Percentiles rank a stretch among this genome's conserved stretches.
phyloP scores from a whole-genome alignment of 2,113 vertebrate species.

The Chloropsis hardwickii region DNA sequence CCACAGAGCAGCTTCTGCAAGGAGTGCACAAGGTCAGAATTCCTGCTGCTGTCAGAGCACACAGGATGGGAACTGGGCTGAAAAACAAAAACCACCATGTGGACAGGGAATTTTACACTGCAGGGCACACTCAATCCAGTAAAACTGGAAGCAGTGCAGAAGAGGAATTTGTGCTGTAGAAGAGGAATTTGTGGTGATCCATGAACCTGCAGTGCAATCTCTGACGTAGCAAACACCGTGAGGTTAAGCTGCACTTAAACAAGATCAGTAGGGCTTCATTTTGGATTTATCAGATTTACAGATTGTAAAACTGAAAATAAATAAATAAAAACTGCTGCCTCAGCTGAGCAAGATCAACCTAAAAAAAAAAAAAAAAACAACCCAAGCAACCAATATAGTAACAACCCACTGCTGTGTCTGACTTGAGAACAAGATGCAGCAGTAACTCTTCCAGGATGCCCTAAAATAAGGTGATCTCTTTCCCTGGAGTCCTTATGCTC shows the following conservation, averaged over 20 bases:
- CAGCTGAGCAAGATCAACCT: not conserved
- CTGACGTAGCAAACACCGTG: not conserved
- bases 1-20: not conserved
- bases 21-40: not conserved
- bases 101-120: not conserved
- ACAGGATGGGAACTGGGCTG: not conserved
- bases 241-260: not conserved
- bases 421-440: not conserved
- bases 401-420: not conserved
- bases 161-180: not conserved
- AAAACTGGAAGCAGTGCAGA: not conserved
- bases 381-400: not conserved
- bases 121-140: not conserved
- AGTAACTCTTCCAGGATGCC: not conserved
- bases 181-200: not conserved
- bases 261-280: not conserved
- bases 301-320: not conserved
- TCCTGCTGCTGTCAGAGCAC: not conserved
- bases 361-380: not conserved
- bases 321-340: not conserved
- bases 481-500: not conserved
- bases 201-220: not conserved
- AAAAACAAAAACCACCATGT: not conserved
- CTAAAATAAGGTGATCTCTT: not conserved
- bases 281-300: not conserved